phyloP scores from a whole-genome alignment of 2,113 vertebrate species.

The Chelonoidis abingdonii region DNA sequence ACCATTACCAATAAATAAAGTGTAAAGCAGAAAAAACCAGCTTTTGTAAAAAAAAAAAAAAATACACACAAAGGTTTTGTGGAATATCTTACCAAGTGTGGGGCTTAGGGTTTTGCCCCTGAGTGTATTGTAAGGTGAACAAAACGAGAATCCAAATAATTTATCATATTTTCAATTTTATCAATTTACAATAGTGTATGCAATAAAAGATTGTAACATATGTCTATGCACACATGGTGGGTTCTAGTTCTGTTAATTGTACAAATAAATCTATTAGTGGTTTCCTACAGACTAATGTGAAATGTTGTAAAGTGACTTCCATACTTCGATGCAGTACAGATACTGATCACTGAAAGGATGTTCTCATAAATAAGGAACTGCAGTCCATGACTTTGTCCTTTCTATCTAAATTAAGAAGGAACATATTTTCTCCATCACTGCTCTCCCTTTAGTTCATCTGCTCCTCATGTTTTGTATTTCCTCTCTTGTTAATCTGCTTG shows the following conservation, averaged over 20 bases:
- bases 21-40: conserved; percentile 19
- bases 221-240: not conserved
- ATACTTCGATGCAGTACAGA: not conserved
- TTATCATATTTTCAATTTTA: not conserved
- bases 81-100: not conserved
- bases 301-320: not conserved
- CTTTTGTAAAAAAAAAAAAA: not conserved
- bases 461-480: conserved; percentile 41
- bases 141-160: not conserved
- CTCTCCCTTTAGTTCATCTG: conserved; percentile 33
- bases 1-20: conserved; percentile 12
- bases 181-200: not conserved
- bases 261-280: not conserved
- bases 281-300: not conserved
- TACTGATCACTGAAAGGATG: not conserved
- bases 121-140: not conserved
- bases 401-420: conserved; percentile 23
- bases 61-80: not conserved
- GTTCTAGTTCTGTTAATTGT: not conserved
- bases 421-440: not conserved
- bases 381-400: not conserved
- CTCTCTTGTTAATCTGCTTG: conserved; percentile 44
- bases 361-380: not conserved
- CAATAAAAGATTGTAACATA: not conserved
- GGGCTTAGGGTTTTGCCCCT: not conserved